Evolutionary conservation across 2,888 invertebrate species (phyloP).

Genomic region (Rhagonycha fulva): DNA sequence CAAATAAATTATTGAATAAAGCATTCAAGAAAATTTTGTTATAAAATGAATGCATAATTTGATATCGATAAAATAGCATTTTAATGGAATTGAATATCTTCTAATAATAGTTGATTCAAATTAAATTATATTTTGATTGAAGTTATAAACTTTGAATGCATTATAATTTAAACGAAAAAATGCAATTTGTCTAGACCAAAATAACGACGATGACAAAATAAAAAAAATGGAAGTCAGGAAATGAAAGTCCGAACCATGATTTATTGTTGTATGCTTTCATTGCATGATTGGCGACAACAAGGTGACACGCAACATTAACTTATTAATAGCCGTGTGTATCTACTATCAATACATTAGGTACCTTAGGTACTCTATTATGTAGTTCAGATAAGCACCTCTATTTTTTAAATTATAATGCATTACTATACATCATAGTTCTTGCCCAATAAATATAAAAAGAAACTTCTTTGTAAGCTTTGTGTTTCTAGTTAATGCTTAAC

Average conservation of each 20-base stretch:
- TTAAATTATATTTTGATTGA: not conserved
- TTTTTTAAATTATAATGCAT: not conserved
- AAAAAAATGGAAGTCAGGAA: conserved; percentile 30
- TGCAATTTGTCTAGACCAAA: conserved; percentile 29
- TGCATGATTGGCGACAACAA: conserved; percentile 31
- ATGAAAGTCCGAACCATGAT: conserved; percentile 32
- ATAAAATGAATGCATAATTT: not conserved
- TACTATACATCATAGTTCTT: not conserved
- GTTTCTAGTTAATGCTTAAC: not conserved
- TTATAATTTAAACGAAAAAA: not conserved
- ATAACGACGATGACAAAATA: conserved; percentile 27
- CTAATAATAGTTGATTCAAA: not conserved
- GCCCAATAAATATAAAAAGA: not conserved
- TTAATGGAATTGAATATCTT: not conserved
- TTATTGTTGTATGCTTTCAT: conserved; percentile 27
- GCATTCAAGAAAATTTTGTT: not conserved
- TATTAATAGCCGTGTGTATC: conserved; percentile 27
- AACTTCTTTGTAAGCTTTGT: not conserved
- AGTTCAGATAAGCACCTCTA: not conserved
- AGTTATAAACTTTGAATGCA: not conserved
- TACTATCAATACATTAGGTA: conserved; percentile 23
- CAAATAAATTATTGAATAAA: not conserved
- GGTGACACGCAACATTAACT: conserved; percentile 27
- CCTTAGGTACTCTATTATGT: not conserved
- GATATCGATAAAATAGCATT: not conserved